Evolutionary conservation across 2,888 invertebrate genomes (phyloP), one percentile per base, ranked within the genome.

Genomic region (Oscheius sp.): DNA sequence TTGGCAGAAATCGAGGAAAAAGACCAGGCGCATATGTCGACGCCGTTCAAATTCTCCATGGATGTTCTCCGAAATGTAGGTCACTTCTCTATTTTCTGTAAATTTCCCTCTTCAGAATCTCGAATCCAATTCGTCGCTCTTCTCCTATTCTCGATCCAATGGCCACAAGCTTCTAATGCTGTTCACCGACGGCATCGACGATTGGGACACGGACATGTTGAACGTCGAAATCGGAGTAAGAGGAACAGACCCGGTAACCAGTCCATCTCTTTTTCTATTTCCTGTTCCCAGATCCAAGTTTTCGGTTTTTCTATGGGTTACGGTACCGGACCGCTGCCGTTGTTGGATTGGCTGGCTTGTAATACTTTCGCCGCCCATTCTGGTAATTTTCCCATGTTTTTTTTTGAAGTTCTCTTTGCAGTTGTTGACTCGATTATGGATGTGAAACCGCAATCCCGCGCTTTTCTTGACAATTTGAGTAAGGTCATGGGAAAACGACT

Each of bases 101-200:
- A 27, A 0, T 43, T 73, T 56, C 25, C 2, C 56, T 29, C n/a
- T 76, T 35, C 69, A 80, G 77, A 78, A 82, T 46, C 66, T 79
- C 5, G 72, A 76, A 7, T 74, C 78, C 1, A 76, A 78, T 27
- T 73, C 76, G 1, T 76, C 80, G 0, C 59, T 80, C 7, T 82
- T 82, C 63, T 69, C 78, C 1, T 76, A 80, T 69, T 75, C 75
- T 21, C 75, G 82, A n/a, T 80, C 91, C 1, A 89, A 89, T 63
- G 91, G 91, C 78, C 91, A 91, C 86, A 89, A 89, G 76, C 88
- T 91, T 61, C 89, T 92, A 52, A 90, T 91, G 89, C 84, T 92
- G 59, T 89, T 92, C 79, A 91, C 91, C 23, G 91, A 92, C 84
- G 91, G 91, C 2, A 90, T 91, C 16, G 90, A 91, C 18, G 91